A percentile compares a stretch with the other conserved stretches of the same genome.
Evolutionary conservation across 2,113 vertebrate species (phyloP).

Genomic region (Hippotragus niger): DNA sequence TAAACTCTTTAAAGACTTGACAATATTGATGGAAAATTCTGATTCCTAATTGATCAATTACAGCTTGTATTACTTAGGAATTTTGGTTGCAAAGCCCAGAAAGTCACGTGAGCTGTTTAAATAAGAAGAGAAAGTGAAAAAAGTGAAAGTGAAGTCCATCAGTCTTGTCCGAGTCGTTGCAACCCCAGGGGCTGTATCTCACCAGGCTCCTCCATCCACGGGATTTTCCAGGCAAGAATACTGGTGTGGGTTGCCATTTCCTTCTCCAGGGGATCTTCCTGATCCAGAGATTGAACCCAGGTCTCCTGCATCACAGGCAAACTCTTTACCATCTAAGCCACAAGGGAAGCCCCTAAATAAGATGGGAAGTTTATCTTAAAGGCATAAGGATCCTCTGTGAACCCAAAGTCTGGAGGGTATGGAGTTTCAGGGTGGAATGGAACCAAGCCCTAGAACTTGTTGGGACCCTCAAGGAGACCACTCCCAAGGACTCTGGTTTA

Average conservation of each 20-base stretch:
- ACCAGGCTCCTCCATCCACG: not conserved
- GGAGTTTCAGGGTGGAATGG: too few species aligned
- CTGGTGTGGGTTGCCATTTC: not conserved
- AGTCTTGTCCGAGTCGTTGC: not conserved
- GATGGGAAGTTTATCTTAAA: not conserved
- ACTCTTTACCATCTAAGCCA: not conserved
- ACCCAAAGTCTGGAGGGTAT: not conserved
- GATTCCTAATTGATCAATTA: not conserved
- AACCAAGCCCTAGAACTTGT: rapidly evolving
- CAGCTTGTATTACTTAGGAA: not conserved
- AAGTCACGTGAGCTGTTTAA: not conserved
- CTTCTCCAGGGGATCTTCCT: not conserved
- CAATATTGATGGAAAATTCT: not conserved
- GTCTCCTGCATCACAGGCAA: not conserved
- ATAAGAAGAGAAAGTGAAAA: not conserved
- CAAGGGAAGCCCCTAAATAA: not conserved
- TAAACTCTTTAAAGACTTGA: not conserved
- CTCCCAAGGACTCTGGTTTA: not conserved
- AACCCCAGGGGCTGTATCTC: not conserved
- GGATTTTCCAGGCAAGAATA: not conserved
- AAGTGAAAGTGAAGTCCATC: not conserved
- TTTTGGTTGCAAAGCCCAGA: not conserved
- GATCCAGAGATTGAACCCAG: not conserved
- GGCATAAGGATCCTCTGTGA: rapidly evolving
- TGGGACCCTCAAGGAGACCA: rapidly evolving